These are phyloP conservation scores for Bombylius discolor DNA, from an alignment of 2,888 invertebrate genomes.

Conservation along the genomic window DNA sequence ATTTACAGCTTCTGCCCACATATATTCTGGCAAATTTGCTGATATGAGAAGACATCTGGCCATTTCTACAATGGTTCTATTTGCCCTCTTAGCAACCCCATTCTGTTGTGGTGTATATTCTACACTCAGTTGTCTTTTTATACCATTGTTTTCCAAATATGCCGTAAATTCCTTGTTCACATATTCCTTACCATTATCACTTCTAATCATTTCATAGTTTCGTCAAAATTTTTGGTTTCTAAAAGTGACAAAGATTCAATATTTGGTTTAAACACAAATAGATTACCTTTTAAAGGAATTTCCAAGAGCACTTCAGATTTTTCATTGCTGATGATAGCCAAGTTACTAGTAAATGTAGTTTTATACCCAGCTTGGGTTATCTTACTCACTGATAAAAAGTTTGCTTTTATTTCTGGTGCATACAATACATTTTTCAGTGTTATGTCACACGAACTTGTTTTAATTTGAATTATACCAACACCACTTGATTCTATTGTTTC, in stretches of 20 bases:
- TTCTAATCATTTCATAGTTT: not conserved
- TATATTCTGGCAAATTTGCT: constrained; percentile 14
- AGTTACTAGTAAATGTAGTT: not conserved
- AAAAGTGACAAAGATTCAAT: no score
- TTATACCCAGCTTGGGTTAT: not conserved
- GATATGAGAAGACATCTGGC: constrained; percentile 21
- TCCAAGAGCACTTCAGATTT: not conserved
- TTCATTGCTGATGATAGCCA: not conserved
- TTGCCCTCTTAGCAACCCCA: constrained; percentile 13
- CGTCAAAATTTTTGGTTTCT: not conserved
- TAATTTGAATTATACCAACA: not conserved
- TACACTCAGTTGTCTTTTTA: constrained; percentile 10
- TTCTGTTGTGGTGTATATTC: constrained; percentile 14
- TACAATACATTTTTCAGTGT: not conserved
- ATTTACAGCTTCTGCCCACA: constrained; percentile 17
- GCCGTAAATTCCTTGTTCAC: constrained; percentile 8
- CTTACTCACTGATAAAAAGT: not conserved
- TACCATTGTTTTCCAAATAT: constrained; percentile 11
- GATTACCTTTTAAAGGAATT: not conserved
- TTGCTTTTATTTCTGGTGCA: not conserved
- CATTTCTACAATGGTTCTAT: constrained; percentile 17
- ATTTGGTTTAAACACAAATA: not conserved
- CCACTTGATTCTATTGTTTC: not conserved
- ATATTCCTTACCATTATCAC: constrained; percentile 12
- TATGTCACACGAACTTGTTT: not conserved